phyloP scores from a whole-genome alignment of 53 echinoderm and acorn worm species.

The Patiria pectinifera region DNA sequence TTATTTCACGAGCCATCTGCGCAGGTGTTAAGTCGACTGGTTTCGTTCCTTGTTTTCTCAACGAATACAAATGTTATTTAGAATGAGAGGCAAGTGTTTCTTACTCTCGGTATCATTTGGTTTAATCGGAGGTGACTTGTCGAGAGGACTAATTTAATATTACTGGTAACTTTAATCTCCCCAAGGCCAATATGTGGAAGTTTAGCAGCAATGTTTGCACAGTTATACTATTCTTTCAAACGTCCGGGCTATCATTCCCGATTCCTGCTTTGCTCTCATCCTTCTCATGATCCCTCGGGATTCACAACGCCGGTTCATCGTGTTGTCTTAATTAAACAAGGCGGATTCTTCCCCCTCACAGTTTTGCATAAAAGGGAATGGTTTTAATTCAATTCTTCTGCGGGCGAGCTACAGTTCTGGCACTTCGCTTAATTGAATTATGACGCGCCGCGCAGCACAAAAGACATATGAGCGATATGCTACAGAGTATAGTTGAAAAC shows the following conservation, averaged over 20 bases:
- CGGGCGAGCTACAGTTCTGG: background rate
- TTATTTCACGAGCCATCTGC: background rate
- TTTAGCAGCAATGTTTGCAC: background rate
- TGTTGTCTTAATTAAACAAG: background rate
- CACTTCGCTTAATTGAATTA: slow-evolving; percentile 16
- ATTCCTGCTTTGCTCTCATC: background rate
- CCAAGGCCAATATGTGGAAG: background rate
- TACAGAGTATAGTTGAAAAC: background rate
- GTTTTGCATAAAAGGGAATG: slow-evolving; percentile 5
- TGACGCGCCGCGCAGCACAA: background rate
- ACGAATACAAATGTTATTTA: background rate
- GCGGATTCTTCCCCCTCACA: background rate
- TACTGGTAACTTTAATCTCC: background rate
- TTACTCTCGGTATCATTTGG: background rate
- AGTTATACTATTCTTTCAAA: background rate
- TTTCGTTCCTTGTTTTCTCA: background rate
- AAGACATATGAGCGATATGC: background rate
- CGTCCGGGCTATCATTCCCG: background rate
- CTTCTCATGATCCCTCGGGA: background rate
- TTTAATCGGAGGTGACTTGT: background rate
- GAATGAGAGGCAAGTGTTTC: background rate
- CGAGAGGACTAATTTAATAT: background rate
- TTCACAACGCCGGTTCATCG: background rate
- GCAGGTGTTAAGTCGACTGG: background rate
- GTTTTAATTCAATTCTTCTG: slow-evolving; percentile 37